Evolutionary conservation across 2,888 invertebrate genomes (phyloP).

Genomic region (Lacanobia wlatinum): DNA sequence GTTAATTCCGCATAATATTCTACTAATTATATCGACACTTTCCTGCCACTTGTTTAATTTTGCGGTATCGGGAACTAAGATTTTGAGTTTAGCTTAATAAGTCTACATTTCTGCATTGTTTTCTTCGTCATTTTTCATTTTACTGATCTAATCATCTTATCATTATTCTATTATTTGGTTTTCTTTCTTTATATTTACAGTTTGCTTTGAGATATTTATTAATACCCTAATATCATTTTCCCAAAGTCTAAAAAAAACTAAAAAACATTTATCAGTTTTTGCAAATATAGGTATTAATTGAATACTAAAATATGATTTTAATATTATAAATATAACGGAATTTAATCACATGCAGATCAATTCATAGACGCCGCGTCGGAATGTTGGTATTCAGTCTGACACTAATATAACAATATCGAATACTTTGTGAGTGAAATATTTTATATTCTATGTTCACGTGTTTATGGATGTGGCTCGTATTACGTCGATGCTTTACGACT

Average conservation of each 20-base stretch:
- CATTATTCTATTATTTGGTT: background rate
- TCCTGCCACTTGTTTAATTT: constrained; percentile 8
- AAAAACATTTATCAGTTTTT: background rate
- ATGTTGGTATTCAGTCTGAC: constrained; percentile 12
- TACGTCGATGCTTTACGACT: background rate
- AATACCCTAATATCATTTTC: background rate
- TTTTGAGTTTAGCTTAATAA: no score
- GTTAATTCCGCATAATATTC: background rate
- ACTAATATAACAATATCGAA: background rate
- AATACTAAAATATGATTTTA: background rate
- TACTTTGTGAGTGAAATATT: constrained; percentile 17
- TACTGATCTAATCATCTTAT: no score
- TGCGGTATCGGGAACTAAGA: background rate
- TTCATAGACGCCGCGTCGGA: constrained; percentile 13
- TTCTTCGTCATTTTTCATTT: no score
- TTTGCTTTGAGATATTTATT: background rate
- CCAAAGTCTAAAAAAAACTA: no score
- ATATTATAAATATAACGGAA: background rate
- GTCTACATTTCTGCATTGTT: no score
- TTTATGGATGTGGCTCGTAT: constrained; percentile 17
- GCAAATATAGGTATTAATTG: background rate
- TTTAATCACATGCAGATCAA: constrained; percentile 20
- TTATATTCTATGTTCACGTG: constrained; percentile 13
- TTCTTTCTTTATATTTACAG: background rate
- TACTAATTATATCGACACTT: background rate